Evolutionary conservation across 2,888 invertebrate species (phyloP).

Genomic region (Brachyptera putata): DNA sequence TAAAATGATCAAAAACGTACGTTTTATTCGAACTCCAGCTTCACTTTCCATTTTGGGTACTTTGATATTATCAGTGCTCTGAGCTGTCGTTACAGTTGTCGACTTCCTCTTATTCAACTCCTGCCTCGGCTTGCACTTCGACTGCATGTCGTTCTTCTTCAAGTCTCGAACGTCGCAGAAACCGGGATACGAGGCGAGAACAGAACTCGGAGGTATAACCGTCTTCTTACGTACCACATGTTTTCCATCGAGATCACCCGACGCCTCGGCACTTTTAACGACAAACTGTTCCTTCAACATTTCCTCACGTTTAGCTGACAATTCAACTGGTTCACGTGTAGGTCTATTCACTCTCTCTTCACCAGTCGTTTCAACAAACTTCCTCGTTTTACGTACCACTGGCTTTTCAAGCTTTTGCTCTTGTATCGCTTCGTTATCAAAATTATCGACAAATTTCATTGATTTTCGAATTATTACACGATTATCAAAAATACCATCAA

Average conservation of each 20-base stretch:
- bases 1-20: too few species aligned
- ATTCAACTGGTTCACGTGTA: too few species aligned
- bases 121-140: neutral
- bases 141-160: neutral
- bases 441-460: neutral
- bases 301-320: too few species aligned
- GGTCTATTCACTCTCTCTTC: too few species aligned
- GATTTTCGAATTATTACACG: neutral
- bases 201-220: neutral
- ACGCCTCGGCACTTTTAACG: too few species aligned
- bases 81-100: neutral
- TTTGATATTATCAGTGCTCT: neutral
- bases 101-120: neutral
- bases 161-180: constrained; percentile 7
- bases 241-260: neutral
- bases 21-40: neutral
- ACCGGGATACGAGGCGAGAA: neutral
- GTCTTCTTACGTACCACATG: neutral
- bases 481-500: neutral
- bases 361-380: too few species aligned
- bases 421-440: too few species aligned
- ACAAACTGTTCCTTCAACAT: too few species aligned
- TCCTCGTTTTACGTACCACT: too few species aligned
- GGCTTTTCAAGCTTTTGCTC: too few species aligned
- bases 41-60: neutral